Conservation (phyloP, 2,797 vertebrate species). For the Cichlasoma orientale region DNA sequence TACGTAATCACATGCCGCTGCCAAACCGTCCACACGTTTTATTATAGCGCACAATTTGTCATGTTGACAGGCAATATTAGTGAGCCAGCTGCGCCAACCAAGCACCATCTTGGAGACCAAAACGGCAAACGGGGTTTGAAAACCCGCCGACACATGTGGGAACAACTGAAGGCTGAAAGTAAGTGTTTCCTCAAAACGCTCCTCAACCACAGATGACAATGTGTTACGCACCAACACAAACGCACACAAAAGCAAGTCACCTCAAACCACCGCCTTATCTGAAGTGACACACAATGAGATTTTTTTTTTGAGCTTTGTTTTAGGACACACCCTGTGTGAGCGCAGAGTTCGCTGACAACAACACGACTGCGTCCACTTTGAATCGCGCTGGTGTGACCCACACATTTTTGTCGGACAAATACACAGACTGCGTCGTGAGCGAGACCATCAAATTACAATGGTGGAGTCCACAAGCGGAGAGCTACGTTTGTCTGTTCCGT, state of each 20-base stretch:
- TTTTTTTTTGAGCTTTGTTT: not conserved
- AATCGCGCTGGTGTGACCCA: slow-evolving; percentile 25
- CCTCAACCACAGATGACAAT: slow-evolving; percentile 17
- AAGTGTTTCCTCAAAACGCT: slow-evolving; percentile 39
- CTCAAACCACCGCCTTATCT: slow-evolving; percentile 27
- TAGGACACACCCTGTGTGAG: slow-evolving; percentile 21
- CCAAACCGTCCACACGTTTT: slow-evolving; percentile 9
- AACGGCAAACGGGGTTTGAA: slow-evolving; percentile 2
- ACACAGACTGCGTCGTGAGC: slow-evolving; percentile 58
- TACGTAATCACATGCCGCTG: slow-evolving; percentile 30
- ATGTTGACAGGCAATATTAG: slow-evolving; percentile 7
- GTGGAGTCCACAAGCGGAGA: slow-evolving; percentile 18
- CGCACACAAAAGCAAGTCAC: not conserved
- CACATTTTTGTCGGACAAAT: slow-evolving; percentile 29
- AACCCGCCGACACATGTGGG: slow-evolving; percentile 15
- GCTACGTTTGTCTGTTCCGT: slow-evolving; percentile 36
- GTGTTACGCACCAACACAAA: slow-evolving; percentile 31
- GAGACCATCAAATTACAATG: slow-evolving; percentile 57
- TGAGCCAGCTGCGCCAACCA: not conserved
- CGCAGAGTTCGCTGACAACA: slow-evolving; percentile 24
- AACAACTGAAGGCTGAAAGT: slow-evolving; percentile 31
- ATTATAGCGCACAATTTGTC: slow-evolving; percentile 7
- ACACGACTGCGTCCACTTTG: slow-evolving; percentile 27
- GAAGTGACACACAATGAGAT: not conserved
- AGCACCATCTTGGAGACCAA: not conserved